Percentiles rank a stretch among this genome's conserved stretches.
Evolutionary conservation across 1,140 invertebrate genomes (phyloP).

Genomic region (Oncopodura yosiiana): DNA sequence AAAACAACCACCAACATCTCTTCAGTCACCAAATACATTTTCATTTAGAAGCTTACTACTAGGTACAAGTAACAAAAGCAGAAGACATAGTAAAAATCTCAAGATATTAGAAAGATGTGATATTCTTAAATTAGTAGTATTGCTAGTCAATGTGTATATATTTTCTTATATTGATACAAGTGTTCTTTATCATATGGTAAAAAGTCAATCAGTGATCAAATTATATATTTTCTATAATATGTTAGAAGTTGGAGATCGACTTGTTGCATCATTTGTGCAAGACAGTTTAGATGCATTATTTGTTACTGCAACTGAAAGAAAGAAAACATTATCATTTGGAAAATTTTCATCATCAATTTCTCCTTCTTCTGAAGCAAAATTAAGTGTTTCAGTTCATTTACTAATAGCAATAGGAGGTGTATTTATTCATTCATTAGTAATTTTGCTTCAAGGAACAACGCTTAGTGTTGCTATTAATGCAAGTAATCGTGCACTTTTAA

Average conservation of each 20-base stretch:
- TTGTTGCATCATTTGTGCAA: conserved; percentile 96
- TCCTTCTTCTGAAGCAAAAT: conserved; percentile 38
- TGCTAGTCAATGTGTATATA: conserved; percentile 70
- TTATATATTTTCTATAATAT: conserved; percentile 99
- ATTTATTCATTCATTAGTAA: conserved; percentile 23
- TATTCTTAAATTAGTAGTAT: conserved; percentile 80
- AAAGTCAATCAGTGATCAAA: conserved; percentile 97
- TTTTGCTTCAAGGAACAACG: conserved; percentile 48
- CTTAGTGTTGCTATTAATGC: conserved; percentile 99
- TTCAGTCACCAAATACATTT: too few relatives aligned
- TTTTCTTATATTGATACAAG: conserved; percentile 92
- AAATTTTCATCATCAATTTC: conserved; percentile 60
- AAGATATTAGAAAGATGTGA: conserved; percentile 93
- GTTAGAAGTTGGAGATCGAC: conserved; percentile 87
- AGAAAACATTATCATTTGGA: neutral
- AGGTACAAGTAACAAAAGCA: too few relatives aligned
- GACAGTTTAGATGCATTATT: conserved; percentile 87
- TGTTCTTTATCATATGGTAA: conserved; percentile 96
- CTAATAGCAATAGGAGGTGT: conserved; percentile 36
- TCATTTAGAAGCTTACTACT: too few relatives aligned
- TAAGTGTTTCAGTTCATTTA: conserved; percentile 16
- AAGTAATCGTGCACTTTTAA: conserved; percentile 91
- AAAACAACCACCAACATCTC: too few relatives aligned
- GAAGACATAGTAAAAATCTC: conserved; percentile 42
- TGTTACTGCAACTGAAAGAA: conserved; percentile 88